Conservation (phyloP, 2,888 invertebrate species). For the Coelopa pilipes region DNA sequence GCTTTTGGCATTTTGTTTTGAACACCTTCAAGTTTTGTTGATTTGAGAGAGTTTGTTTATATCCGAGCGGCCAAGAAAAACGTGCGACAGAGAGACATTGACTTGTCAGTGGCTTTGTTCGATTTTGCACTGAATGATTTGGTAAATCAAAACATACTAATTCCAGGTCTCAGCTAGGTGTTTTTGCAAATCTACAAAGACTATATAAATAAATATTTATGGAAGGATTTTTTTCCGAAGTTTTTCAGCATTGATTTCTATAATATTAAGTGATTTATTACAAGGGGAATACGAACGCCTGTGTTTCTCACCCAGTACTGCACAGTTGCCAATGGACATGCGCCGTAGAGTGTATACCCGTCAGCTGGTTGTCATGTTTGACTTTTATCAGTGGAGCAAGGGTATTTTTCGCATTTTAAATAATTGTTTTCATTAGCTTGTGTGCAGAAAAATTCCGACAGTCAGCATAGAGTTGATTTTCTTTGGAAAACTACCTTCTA, state of each 20-base stretch:
- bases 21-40: conserved; percentile 26
- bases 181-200: background rate
- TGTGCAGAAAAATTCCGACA: background rate
- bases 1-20: conserved; percentile 12
- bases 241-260: background rate
- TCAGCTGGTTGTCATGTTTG: conserved; percentile 52
- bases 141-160: background rate
- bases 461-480: background rate
- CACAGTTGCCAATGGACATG: conserved; percentile 15
- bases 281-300: background rate
- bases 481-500: background rate
- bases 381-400: conserved; percentile 56
- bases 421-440: conserved; percentile 6
- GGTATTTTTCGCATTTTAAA: conserved; percentile 50
- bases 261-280: background rate
- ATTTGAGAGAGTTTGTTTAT: conserved; percentile 36
- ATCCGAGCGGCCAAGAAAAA: background rate
- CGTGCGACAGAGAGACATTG: background rate
- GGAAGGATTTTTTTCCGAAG: background rate
- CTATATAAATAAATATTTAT: background rate
- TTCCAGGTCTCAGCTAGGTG: background rate
- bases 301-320: no score
- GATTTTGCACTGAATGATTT: background rate
- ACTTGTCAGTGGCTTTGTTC: conserved; percentile 10
- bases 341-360: background rate